Conservation (phyloP, 2,888 invertebrate species). For the Sepiola atlantica region DNA sequence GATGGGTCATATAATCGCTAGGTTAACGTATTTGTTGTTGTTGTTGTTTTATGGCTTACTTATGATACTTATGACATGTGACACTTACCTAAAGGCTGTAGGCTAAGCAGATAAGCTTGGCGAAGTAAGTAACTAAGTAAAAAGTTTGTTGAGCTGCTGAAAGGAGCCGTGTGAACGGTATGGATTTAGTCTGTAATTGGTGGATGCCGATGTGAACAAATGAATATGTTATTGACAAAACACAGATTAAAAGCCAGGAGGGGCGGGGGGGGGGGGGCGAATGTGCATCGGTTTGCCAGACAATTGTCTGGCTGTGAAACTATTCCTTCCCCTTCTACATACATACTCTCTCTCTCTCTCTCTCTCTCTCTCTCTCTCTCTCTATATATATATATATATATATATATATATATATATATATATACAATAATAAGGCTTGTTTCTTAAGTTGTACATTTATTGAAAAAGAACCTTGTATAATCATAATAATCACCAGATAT, state of each 20-base stretch:
- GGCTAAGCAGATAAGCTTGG: conserved; percentile 32
- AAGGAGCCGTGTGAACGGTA: conserved; percentile 32
- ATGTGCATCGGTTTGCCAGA: conserved; percentile 32
- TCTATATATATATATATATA: no score
- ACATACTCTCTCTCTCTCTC: no score
- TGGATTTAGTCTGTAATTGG: conserved; percentile 20
- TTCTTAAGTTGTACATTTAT: not conserved
- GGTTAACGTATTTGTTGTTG: not conserved
- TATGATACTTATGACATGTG: conserved; percentile 18
- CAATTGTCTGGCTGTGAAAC: conserved; percentile 32
- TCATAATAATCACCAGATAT: not conserved
- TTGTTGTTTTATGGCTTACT: conserved; percentile 5
- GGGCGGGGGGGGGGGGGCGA: not conserved
- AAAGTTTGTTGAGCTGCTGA: conserved; percentile 10
- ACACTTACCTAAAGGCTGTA: conserved; percentile 20
- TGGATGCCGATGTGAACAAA: conserved; percentile 32
- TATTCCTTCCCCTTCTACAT: not conserved
- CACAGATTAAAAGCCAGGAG: conserved; percentile 5
- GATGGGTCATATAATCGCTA: conserved; percentile 32
- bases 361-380: no score
- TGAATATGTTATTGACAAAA: conserved; percentile 10
- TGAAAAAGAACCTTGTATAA: not conserved
- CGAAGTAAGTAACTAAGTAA: not conserved
- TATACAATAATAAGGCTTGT: not conserved
- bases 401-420: no score